Conservation (phyloP, 1,140 invertebrate species). For the Lasaia peninsularis region DNA sequence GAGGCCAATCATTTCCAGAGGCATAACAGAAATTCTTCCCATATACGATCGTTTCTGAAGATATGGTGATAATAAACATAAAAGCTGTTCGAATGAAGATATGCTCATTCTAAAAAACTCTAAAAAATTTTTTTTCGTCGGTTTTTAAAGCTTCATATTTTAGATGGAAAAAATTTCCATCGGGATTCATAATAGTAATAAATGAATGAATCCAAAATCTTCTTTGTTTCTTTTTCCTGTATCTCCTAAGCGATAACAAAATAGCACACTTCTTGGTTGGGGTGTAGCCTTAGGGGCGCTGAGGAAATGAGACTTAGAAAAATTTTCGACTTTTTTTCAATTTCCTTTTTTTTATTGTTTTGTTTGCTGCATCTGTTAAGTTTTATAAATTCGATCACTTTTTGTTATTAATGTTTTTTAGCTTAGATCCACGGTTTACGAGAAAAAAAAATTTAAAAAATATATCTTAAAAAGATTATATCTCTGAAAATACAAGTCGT, state of each 20-base stretch:
- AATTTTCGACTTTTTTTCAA: too few species aligned
- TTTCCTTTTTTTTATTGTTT: too few species aligned
- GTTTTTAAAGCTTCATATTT: conserved; percentile 36
- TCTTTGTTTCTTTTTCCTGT: conserved; percentile 32
- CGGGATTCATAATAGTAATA: conserved; percentile 35
- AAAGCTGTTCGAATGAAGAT: conserved; percentile 39
- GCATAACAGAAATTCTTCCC: conserved; percentile 33
- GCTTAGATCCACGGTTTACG: too few species aligned
- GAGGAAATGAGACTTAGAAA: too few species aligned
- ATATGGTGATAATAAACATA: conserved; percentile 34
- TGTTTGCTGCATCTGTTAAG: too few species aligned
- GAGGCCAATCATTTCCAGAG: conserved; percentile 30
- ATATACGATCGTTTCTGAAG: conserved; percentile 36
- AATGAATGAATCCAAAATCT: conserved; percentile 37
- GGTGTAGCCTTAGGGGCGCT: too few species aligned
- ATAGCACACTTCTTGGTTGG: conserved; percentile 7
- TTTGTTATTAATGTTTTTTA: too few species aligned
- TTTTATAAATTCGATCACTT: too few species aligned
- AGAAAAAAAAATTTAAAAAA: too few species aligned
- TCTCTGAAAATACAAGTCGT: too few species aligned
- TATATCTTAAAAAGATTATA: too few species aligned
- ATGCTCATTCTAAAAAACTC: conserved; percentile 40
- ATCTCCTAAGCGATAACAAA: conserved; percentile 19
- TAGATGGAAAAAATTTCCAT: conserved; percentile 35
- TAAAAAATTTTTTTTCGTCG: conserved; percentile 32